These are phyloP conservation scores for Thunnus albacares DNA, from an alignment of 2,797 vertebrate species.

Conservation along the genomic window DNA sequence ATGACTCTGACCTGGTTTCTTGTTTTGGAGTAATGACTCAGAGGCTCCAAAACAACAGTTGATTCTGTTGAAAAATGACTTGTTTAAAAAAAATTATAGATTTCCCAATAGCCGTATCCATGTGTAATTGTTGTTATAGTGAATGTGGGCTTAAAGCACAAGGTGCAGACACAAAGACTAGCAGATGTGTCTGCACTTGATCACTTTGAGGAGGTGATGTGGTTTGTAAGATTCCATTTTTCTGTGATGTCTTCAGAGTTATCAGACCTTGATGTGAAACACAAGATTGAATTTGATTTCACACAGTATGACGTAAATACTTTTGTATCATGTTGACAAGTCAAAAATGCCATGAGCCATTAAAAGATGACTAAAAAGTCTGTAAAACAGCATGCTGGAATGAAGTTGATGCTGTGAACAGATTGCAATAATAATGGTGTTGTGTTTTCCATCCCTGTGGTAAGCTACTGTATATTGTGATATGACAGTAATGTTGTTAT, in stretches of 20 bases:
- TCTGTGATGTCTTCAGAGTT: slow-evolving; percentile 12
- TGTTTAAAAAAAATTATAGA: background rate
- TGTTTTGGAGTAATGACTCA: slow-evolving; percentile 36
- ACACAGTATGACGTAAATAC: slow-evolving; percentile 8
- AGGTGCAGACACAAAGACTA: slow-evolving; percentile 9
- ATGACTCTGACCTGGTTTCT: slow-evolving; percentile 25
- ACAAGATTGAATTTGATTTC: slow-evolving; percentile 21
- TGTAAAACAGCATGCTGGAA: slow-evolving; percentile 1
- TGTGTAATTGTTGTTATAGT: no score
- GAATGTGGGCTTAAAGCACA: background rate
- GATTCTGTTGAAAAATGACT: slow-evolving; percentile 22
- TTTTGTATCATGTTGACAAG: background rate
- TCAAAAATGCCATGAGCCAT: background rate
- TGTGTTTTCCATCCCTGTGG: no score
- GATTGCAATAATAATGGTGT: no score
- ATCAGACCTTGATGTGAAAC: slow-evolving; percentile 9
- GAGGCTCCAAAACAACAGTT: slow-evolving; percentile 7
- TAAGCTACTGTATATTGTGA: no score
- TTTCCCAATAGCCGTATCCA: background rate
- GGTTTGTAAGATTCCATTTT: slow-evolving; percentile 25
- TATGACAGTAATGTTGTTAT: no score
- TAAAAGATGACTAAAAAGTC: slow-evolving; percentile 2
- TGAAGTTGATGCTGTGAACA: slow-evolving; percentile 18
- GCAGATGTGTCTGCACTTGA: slow-evolving; percentile 11
- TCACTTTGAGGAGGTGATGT: background rate